Evolutionary conservation across 1,140 invertebrate genomes (phyloP), one percentile per base, ranked within the genome.

Genomic region (Leptoteleia sp.): DNA sequence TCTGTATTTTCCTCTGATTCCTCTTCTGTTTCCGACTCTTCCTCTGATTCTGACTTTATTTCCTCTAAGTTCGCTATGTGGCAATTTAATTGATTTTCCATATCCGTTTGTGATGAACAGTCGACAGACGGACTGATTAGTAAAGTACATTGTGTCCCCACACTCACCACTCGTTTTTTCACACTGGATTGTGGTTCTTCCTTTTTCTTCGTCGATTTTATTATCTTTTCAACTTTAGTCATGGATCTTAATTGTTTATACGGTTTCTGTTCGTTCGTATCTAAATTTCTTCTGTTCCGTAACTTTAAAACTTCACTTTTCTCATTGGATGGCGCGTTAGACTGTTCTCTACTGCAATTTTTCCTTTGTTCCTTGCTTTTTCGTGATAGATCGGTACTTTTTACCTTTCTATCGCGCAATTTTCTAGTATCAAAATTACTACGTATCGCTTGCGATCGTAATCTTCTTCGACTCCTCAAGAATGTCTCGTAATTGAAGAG

Each of bases 91-190:
- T n/a, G n/a, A n/a, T n/a, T n/a, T n/a, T n/a, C n/a, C n/a, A n/a
- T n/a, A n/a, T n/a, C n/a, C n/a, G 57, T 75, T 55, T 85, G 72
- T 3, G 64, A 15, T 9, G 57, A 54, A 12, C 48, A 55, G 22
- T 85, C 76, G 1, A 79, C 38, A 3, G 67, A 55, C 9, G 82
- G 76, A 16, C 55, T 45, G 13, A 45, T 9, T 25, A 82, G 29
- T 1, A 87, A 71, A 3, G 57, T 73, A 40, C 88, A 89, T 9
- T 89, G 88, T 1, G 76, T 83, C 12, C 67, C 76, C 0, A 82
- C 81, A 19, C 83, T 82, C 4, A 81, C 67, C 73, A 81, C 83
- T 47, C 25, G 61, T 62, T 57, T 52, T 54, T 78, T 7, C 15
- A 12, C 1, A 35, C 13, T 5, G 35, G 19, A 3, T 47, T 72